These are phyloP conservation scores for Tympanoctomys barrerae DNA, from an alignment of 2,797 vertebrate genomes.

Conservation along the genomic window DNA sequence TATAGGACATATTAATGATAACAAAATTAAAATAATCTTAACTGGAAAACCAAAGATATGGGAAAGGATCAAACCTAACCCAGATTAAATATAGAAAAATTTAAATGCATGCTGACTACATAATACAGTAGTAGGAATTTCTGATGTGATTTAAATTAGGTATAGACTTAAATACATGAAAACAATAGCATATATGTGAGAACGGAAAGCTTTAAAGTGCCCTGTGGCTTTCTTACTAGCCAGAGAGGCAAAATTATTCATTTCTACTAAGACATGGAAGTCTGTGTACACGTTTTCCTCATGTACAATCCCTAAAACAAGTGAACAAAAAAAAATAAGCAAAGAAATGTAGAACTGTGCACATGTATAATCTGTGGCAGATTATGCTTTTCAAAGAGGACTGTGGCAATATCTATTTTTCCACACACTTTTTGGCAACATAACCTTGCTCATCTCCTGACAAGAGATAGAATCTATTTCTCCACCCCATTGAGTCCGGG, in stretches of 20 bases:
- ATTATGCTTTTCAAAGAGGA: not conserved
- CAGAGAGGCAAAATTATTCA: conserved; percentile 20
- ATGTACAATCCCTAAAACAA: conserved; percentile 6
- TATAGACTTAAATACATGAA: not conserved
- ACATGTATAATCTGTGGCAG: not conserved
- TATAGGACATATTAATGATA: not conserved
- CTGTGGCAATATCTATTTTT: not conserved
- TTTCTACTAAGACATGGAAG: not conserved
- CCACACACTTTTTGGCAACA: not conserved
- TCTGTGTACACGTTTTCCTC: not conserved
- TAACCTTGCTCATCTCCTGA: not conserved
- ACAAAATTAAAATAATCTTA: not conserved
- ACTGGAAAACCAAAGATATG: not conserved
- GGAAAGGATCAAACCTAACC: not conserved
- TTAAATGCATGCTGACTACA: not conserved
- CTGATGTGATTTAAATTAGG: conserved; percentile 10
- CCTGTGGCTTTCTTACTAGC: not conserved
- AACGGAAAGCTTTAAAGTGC: conserved; percentile 3
- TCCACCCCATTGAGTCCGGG: not conserved
- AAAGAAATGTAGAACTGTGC: not conserved
- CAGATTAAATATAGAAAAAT: not conserved
- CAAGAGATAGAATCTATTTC: not conserved
- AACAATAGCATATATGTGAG: not conserved
- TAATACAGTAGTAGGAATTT: conserved; percentile 18
- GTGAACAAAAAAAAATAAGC: not conserved